These are phyloP conservation scores for Eupelmus urozonus DNA, from an alignment of 2,888 invertebrate species.

Conservation along the genomic window DNA sequence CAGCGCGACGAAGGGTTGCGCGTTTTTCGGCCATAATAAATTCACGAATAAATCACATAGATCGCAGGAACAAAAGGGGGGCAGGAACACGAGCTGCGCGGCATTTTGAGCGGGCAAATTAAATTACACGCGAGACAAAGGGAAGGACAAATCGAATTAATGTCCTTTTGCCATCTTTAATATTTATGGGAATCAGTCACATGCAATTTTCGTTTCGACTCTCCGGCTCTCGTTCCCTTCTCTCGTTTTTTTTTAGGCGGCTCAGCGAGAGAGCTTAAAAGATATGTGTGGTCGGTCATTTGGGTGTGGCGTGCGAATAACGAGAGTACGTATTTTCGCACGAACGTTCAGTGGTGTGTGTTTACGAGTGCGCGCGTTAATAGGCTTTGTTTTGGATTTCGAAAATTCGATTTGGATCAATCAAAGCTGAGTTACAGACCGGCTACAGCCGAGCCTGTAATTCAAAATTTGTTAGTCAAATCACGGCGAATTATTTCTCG, in stretches of 20 bases:
- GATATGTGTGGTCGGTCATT: not conserved
- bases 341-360: not conserved
- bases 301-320: slow-evolving; percentile 8
- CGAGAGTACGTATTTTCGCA: not conserved
- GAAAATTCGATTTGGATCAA: slow-evolving; percentile 11
- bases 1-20: slow-evolving; percentile 41
- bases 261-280: not conserved
- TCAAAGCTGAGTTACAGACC: not conserved
- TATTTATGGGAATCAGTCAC: slow-evolving; percentile 56
- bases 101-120: slow-evolving; percentile 52
- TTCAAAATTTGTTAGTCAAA: slow-evolving; percentile 22
- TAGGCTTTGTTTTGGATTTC: not conserved
- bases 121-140: slow-evolving; percentile 52
- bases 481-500: slow-evolving; percentile 11
- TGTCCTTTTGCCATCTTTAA: slow-evolving; percentile 51
- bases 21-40: slow-evolving; percentile 45
- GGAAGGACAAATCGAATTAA: slow-evolving; percentile 53
- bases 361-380: not conserved
- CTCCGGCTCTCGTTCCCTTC: not conserved
- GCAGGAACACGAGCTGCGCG: not conserved
- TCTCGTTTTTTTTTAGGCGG: not conserved
- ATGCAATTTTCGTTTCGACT: slow-evolving; percentile 31
- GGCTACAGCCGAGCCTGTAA: not conserved
- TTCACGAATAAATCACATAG: slow-evolving; percentile 55
- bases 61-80: slow-evolving; percentile 42